Percentiles rank a stretch among this genome's conserved stretches.
Evolutionary conservation across 2,113 vertebrate species (phyloP).

Genomic region (Planiliza haematocheilus): DNA sequence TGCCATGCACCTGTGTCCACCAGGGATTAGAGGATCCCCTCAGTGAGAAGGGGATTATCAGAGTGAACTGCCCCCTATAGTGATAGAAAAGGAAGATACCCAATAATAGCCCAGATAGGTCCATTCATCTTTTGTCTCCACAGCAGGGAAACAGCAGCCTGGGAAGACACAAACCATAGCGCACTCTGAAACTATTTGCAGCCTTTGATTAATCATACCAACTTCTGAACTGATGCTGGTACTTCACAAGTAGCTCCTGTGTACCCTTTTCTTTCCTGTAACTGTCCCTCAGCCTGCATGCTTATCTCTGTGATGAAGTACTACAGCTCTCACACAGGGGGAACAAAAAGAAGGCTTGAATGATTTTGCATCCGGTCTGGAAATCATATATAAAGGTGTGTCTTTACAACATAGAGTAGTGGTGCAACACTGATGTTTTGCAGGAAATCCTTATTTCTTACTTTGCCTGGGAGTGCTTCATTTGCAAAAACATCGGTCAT

Average conservation of each 20-base stretch:
- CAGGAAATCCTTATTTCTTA: background rate
- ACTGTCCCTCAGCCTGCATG: conserved; percentile 47
- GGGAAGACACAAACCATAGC: conserved; percentile 50
- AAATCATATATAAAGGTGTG: conserved; percentile 26
- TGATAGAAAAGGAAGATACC: conserved; percentile 73
- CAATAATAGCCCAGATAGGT: conserved; percentile 52
- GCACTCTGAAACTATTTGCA: conserved; percentile 50
- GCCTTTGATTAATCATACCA: conserved; percentile 67
- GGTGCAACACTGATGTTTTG: background rate
- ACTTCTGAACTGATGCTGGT: conserved; percentile 65
- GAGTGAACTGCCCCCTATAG: conserved; percentile 57
- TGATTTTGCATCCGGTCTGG: conserved; percentile 40
- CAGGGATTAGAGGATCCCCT: conserved; percentile 65
- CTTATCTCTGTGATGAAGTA: conserved; percentile 69
- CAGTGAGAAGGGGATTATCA: conserved; percentile 60
- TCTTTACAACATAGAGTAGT: background rate
- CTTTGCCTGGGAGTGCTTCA: background rate
- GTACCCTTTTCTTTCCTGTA: conserved; percentile 52
- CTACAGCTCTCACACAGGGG: conserved; percentile 43
- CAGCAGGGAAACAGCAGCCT: conserved; percentile 48
- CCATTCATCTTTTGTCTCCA: conserved; percentile 69
- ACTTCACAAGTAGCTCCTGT: conserved; percentile 44
- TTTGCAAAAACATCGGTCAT: background rate
- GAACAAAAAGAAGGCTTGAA: conserved; percentile 27
- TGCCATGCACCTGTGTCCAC: conserved; percentile 40